Evolutionary conservation across 2,113 vertebrate species (phyloP), one percentile per base, ranked within the genome.

Genomic region (Corythaixoides concolor): DNA sequence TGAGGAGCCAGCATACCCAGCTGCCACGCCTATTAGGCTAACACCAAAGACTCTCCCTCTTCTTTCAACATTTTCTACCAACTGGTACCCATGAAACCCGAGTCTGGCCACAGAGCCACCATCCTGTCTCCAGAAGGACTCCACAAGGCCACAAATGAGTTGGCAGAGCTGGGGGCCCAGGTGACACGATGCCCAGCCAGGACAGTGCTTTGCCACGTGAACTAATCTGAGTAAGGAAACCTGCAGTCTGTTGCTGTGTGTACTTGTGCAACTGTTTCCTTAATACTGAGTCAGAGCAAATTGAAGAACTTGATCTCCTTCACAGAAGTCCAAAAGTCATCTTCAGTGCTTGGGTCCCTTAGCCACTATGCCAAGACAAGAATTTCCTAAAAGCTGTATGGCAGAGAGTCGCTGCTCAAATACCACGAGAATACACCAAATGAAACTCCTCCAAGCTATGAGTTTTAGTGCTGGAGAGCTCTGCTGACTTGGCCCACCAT

Each of bases 381-480:
- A 93, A 87, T 2, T 64, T 56, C 93, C 84, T 72, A 17, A 76
- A 94, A 94, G 87, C 84, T 72, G 32, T 24, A 68, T 56, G 68
- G 85, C 89, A 93, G 63, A n/a, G 45, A 75, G n/a, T 76, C 56
- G 12, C 62, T 53, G 68, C 67, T 85, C 56, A 59, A 55, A 12
- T 17, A 53, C 45, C 53, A 50, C 6, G 19, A 91, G 60, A 89
- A 64, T 30, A 72, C 58, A 89, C 70, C 69, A 62, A 52, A 78
- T 39, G 49, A 90, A 85, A 70, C 47, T 70, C 50, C 93, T 90
- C 93, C 69, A 56, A 62, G 84, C 43, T 24, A 3, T 45, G 85
- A 94, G 94, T 86, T 59, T 89, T 66, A 76, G 86, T 11, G 78
- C 59, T 85, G 91, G 75, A 91, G 88, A 91, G 72, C 82, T 82